Evolutionary conservation across 1,140 invertebrate species (phyloP).

Genomic region (Bombus difficillimus): DNA sequence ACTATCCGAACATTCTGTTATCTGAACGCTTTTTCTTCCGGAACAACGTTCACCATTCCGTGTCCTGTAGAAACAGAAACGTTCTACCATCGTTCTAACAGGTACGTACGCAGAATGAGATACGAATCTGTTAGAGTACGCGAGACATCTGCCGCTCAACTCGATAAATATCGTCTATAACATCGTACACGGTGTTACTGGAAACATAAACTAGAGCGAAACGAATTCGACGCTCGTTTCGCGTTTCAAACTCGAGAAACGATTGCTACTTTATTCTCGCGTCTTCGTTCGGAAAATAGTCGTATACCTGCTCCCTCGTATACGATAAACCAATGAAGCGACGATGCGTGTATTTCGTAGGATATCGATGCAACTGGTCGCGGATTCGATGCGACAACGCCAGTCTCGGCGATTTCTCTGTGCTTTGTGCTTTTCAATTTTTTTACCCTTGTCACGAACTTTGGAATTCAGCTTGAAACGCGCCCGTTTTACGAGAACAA

Average conservation of each 20-base stretch:
- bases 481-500: neutral
- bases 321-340: neutral
- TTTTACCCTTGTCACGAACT: slow-evolving; percentile 13
- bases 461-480: slow-evolving; percentile 16
- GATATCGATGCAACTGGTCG: too few relatives aligned
- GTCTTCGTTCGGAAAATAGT: neutral
- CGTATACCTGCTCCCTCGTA: neutral
- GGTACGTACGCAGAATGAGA: neutral
- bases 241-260: neutral
- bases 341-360: neutral
- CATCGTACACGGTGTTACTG: too few relatives aligned
- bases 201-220: neutral
- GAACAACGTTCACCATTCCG: too few relatives aligned
- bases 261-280: neutral
- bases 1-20: neutral
- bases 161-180: neutral
- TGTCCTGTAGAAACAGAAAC: neutral
- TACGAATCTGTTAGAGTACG: neutral
- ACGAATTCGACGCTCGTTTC: neutral
- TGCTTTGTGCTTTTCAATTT: neutral
- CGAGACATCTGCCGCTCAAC: neutral
- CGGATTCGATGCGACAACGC: neutral
- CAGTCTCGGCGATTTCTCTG: neutral
- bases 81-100: neutral
- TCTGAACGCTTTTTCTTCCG: slow-evolving; percentile 1